These are phyloP conservation scores for Phylloscopus trochiloides DNA, from an alignment of 2,113 vertebrate species.

Conservation along the genomic window DNA sequence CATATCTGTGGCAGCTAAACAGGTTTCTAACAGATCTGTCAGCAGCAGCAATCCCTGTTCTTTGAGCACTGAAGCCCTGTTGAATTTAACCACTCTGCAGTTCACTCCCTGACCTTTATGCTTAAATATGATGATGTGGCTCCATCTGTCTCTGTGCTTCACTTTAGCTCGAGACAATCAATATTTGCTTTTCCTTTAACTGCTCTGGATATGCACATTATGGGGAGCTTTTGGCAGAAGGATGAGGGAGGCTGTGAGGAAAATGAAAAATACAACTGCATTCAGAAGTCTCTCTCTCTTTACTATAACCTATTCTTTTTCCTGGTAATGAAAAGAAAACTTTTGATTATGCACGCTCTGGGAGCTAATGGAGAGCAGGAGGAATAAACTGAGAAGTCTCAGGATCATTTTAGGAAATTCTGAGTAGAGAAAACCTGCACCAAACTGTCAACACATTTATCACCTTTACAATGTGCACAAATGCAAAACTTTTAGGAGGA, in stretches of 20 bases:
- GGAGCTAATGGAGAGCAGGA: neutral
- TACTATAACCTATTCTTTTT: neutral
- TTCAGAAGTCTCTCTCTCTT: neutral
- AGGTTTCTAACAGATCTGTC: slow-evolving; percentile 20
- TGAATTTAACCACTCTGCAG: slow-evolving; percentile 26
- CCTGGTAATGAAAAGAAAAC: neutral
- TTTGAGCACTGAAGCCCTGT: neutral
- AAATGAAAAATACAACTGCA: slow-evolving; percentile 5
- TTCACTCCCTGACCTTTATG: slow-evolving; percentile 44
- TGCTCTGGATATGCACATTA: neutral
- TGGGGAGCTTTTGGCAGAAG: neutral
- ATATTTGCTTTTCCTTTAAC: slow-evolving; percentile 62
- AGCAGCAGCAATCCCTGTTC: slow-evolving; percentile 2
- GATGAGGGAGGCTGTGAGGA: neutral
- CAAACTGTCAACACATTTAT: neutral
- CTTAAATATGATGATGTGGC: slow-evolving; percentile 22
- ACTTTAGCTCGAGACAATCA: slow-evolving; percentile 33
- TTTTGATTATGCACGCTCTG: neutral
- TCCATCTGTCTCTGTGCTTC: slow-evolving; percentile 58
- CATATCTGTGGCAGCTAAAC: neutral
- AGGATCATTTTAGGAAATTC: neutral
- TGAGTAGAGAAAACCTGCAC: neutral
- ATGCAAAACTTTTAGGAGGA: neutral
- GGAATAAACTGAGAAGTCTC: neutral
- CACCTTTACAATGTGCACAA: neutral